phyloP scores from a whole-genome alignment of 2,797 vertebrate species.

The Arnoldichthys spilopterus region DNA sequence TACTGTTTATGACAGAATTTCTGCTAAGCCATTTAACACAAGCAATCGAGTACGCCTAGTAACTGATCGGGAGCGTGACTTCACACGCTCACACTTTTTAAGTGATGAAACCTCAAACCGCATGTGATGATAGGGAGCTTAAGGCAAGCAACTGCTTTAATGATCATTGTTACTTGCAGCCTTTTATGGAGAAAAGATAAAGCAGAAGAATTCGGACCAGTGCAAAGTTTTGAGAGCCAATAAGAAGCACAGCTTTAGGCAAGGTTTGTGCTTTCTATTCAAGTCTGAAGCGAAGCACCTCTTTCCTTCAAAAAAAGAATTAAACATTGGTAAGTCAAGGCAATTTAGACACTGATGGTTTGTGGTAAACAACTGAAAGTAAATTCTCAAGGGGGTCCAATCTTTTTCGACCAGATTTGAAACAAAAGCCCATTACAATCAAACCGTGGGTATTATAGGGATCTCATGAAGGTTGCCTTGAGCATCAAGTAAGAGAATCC shows the following conservation, averaged over 20 bases:
- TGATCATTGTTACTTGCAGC: not conserved
- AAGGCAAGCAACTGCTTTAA: not conserved
- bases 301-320: not conserved
- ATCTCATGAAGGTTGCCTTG: not conserved
- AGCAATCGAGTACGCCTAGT: constrained; percentile 10
- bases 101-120: constrained; percentile 24
- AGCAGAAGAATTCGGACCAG: not conserved
- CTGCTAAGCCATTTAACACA: constrained; percentile 19
- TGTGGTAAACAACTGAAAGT: not conserved
- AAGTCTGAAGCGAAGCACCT: not conserved
- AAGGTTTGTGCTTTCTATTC: constrained; percentile 2
- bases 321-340: not conserved
- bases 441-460: not conserved
- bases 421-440: not conserved
- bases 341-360: not conserved
- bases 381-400: not conserved
- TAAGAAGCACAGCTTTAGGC: not conserved
- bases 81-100: constrained; percentile 17
- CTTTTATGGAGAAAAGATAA: not conserved
- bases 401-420: not conserved
- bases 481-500: constrained; percentile 84
- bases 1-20: constrained; percentile 2
- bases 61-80: constrained; percentile 23
- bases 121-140: constrained; percentile 3
- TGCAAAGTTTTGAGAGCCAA: not conserved